Percentiles rank a stretch among this genome's conserved stretches.
Conservation (phyloP, 1,140 invertebrate genomes). For the Platorchestia sp. region DNA sequence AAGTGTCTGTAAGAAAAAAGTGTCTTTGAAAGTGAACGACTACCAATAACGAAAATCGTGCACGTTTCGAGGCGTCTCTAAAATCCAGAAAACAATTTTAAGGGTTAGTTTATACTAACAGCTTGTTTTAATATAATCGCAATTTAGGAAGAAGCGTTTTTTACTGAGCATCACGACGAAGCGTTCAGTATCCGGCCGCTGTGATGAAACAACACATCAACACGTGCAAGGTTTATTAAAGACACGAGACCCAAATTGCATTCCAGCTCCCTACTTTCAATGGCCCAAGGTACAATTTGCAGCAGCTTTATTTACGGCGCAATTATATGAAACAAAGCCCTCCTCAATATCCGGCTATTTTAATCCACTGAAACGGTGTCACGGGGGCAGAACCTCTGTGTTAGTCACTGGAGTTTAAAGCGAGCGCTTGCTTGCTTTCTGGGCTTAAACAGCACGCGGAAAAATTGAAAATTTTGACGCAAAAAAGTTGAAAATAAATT, state of each 20-base stretch:
- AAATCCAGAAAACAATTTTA: neutral
- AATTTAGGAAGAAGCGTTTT: neutral
- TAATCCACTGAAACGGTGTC: too few relatives aligned
- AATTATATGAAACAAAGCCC: neutral
- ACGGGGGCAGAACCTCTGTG: too few relatives aligned
- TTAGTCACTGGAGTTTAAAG: too few relatives aligned
- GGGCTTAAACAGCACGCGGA: too few relatives aligned
- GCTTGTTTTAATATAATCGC: neutral
- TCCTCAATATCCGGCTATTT: too few relatives aligned
- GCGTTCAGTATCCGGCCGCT: neutral
- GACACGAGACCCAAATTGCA: neutral
- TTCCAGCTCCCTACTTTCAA: neutral
- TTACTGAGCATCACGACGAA: neutral
- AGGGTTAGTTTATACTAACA: neutral
- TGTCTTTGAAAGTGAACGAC: too few relatives aligned
- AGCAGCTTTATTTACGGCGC: too few relatives aligned
- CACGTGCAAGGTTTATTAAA: neutral
- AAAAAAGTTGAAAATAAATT: too few relatives aligned
- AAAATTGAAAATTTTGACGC: too few relatives aligned
- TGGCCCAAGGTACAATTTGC: neutral
- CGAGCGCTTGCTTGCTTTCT: too few relatives aligned
- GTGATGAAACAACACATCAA: neutral
- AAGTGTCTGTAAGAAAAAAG: too few relatives aligned
- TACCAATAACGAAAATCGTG: neutral
- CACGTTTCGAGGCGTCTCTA: neutral